Conservation (phyloP, 35 echinoderm and acorn worm genomes). For the Patiria miniata region DNA sequence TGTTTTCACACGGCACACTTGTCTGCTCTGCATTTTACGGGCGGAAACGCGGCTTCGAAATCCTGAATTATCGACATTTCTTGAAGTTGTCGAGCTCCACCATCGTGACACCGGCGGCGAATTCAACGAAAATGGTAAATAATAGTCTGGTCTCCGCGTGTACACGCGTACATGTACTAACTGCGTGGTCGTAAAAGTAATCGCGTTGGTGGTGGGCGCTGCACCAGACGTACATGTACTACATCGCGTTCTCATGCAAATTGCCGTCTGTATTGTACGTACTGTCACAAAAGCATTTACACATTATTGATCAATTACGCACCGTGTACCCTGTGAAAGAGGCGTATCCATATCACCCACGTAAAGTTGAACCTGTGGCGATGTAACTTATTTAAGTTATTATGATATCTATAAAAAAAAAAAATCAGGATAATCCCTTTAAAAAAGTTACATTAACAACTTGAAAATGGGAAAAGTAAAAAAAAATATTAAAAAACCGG, state of each 20-base stretch:
- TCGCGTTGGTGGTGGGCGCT: not conserved
- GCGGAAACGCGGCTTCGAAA: not conserved
- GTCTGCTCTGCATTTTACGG: not conserved
- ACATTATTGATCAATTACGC: not conserved
- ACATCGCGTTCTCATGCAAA: slow-evolving; percentile 18
- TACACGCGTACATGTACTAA: not conserved
- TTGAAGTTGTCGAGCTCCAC: not conserved
- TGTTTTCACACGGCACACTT: not conserved
- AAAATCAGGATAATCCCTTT: too few species aligned
- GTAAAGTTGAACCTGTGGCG: slow-evolving; percentile 12
- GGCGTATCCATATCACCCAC: slow-evolving; percentile 18
- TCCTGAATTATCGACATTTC: not conserved
- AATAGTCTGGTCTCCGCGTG: slow-evolving; percentile 12
- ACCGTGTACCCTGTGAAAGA: not conserved
- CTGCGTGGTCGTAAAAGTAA: not conserved
- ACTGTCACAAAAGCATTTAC: too few species aligned
- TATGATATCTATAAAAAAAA: too few species aligned
- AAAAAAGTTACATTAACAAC: too few species aligned
- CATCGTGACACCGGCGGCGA: not conserved
- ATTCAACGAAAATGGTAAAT: not conserved
- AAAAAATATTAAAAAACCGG: too few species aligned
- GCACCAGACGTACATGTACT: not conserved
- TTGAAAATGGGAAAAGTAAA: too few species aligned
- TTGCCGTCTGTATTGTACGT: not conserved
- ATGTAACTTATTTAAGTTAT: too few species aligned